Conservation (phyloP, 2,888 invertebrate genomes). For the Stenodera caucasica region DNA sequence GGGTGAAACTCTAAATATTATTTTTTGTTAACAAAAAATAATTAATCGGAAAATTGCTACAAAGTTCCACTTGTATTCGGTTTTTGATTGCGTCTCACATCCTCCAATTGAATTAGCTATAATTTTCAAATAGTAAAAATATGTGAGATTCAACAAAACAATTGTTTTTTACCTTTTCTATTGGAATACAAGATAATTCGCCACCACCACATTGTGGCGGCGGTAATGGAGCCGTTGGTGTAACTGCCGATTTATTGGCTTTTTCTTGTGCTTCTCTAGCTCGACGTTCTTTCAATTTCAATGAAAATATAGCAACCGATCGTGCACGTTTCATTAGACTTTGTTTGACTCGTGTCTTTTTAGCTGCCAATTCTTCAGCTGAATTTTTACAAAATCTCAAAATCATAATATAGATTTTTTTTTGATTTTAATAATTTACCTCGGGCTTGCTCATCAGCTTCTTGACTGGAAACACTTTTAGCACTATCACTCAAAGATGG, state of each 20-base stretch:
- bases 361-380: constrained; percentile 66
- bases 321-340: constrained; percentile 80
- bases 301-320: constrained; percentile 82
- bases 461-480: constrained; percentile 62
- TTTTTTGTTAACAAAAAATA: too few species aligned
- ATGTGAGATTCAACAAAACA: too few species aligned
- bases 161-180: constrained; percentile 65
- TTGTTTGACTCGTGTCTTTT: constrained; percentile 69
- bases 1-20: too few species aligned
- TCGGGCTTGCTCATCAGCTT: constrained; percentile 57
- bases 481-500: constrained; percentile 60
- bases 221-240: constrained; percentile 51
- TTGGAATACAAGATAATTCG: constrained; percentile 81
- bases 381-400: constrained; percentile 40
- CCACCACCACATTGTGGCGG: constrained; percentile 76
- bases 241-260: constrained; percentile 59
- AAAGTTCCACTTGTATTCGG: constrained; percentile 48
- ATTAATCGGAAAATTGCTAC: constrained; percentile 39
- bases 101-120: constrained; percentile 71
- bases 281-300: constrained; percentile 76
- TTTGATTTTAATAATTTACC: constrained; percentile 36
- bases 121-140: constrained; percentile 32
- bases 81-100: constrained; percentile 54
- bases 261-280: constrained; percentile 76
- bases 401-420: constrained; percentile 3